Evolutionary conservation across 2,113 vertebrate genomes (phyloP).

Genomic region (Pedetes capensis): DNA sequence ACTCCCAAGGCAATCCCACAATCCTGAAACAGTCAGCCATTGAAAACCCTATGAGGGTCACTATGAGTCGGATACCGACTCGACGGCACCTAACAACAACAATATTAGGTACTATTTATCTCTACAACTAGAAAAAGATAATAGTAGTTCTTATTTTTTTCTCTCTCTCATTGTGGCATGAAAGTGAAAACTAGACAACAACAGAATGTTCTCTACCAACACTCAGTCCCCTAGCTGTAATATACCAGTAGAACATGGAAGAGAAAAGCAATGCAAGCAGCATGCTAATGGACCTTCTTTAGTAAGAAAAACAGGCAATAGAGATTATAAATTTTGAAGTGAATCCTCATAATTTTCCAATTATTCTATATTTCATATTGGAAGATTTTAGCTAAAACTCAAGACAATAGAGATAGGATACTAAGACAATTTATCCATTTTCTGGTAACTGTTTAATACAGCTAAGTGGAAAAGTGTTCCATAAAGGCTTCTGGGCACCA

Average conservation of each 20-base stretch:
- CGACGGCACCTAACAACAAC: too few relatives aligned
- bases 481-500: background rate
- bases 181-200: background rate
- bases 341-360: background rate
- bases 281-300: background rate
- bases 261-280: background rate
- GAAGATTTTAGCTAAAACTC: background rate
- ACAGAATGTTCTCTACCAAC: background rate
- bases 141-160: background rate
- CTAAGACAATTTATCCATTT: conserved; percentile 20
- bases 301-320: background rate
- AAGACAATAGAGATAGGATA: background rate
- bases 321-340: background rate
- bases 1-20: too few relatives aligned
- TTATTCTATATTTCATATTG: background rate
- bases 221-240: background rate
- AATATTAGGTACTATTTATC: conserved; percentile 3
- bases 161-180: background rate
- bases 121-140: background rate
- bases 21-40: too few relatives aligned
- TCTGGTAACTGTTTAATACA: background rate
- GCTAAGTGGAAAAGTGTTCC: background rate
- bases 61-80: too few relatives aligned
- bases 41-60: too few relatives aligned
- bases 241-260: background rate